Evolutionary conservation across 2,113 vertebrate species (phyloP), one percentile per base, ranked within the genome.

Genomic region (Pelecanus crispus): DNA sequence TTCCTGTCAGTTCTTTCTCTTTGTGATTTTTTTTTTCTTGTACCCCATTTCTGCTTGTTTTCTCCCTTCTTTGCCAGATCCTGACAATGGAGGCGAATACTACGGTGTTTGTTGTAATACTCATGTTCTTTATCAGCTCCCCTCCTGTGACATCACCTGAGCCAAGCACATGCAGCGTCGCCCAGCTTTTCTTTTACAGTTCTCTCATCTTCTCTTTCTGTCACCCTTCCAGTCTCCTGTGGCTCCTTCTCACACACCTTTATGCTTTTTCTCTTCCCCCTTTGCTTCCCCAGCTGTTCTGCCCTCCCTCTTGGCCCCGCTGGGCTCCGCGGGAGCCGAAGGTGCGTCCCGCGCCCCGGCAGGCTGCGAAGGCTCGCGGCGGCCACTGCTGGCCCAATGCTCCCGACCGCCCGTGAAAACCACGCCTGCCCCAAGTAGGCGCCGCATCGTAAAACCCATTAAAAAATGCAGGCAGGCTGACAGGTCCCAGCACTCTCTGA

Each of bases 241-340:
- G 14, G 29, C 44, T 84, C 20, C n/a, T 74, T 70, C 59, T 86
- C 13, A 6, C 38, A 40, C 2, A 3, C 66, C 53, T 59, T 29
- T 55, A 18, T 13, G 26, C 40, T 71, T 65, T 49, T 61, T 34
- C 3, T 16, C 49, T 79, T 50, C 28, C 40, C 7, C 3, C 26
- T 31, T 50, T 36, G 49, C 38, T 36, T n/a, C 85, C 3, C 32
- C 6, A 14, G 17, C 42, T 66, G 17, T 25, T 25, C 59, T n/a
- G 13, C 28, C 44, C 74, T 38, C 45, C 36, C 9, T 50, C 44
- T 81, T 1, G 7, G 63, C 38, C 50, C 29, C 10, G 0, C 6
- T 1, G 0, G 36, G 67, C 58, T 50, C n/a, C 0, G 1, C 26
- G 2, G 45, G 22, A 70, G 38, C 62, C 3, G 2, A 34, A 12